Evolutionary conservation across 2,797 vertebrate genomes (phyloP).

Genomic region (Megaceryle alcyon): DNA sequence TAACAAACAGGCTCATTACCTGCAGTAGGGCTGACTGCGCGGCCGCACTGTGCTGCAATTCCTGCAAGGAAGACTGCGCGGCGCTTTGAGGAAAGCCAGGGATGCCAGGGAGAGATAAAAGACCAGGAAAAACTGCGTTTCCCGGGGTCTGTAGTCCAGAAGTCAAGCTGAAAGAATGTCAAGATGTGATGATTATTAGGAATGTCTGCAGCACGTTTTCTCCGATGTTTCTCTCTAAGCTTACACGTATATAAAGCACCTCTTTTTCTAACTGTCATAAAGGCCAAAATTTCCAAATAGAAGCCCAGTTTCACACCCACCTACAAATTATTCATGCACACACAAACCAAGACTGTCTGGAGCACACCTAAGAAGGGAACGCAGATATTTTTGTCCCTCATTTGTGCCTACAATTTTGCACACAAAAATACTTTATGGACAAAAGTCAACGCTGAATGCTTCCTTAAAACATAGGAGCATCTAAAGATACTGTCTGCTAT

Average conservation of each 20-base stretch:
- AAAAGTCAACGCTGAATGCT: not conserved
- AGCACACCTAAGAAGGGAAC: not conserved
- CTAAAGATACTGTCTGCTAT: not conserved
- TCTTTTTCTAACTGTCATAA: not conserved
- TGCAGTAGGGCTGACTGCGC: conserved; percentile 92
- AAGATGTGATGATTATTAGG: not conserved
- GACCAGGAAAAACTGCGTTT: conserved; percentile 88
- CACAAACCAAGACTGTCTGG: not conserved
- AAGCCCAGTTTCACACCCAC: not conserved
- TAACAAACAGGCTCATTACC: conserved; percentile 74
- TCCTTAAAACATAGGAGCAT: not conserved
- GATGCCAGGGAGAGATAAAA: conserved; percentile 92
- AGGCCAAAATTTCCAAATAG: not conserved
- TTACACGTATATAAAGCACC: not conserved
- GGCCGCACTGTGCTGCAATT: conserved; percentile 88
- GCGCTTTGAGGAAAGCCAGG: conserved; percentile 90
- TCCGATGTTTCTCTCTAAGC: not conserved
- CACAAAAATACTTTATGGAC: not conserved
- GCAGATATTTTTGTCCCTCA: not conserved
- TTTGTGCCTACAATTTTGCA: not conserved
- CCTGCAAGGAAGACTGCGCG: conserved; percentile 86
- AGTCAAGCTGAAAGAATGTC: conserved; percentile 79
- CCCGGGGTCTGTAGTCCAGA: conserved; percentile 89
- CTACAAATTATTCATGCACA: not conserved
- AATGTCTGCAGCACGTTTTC: not conserved